Evolutionary conservation across 1,140 invertebrate species (phyloP), one percentile per base, ranked within the genome.

Genomic region (Triops cancriformis): DNA sequence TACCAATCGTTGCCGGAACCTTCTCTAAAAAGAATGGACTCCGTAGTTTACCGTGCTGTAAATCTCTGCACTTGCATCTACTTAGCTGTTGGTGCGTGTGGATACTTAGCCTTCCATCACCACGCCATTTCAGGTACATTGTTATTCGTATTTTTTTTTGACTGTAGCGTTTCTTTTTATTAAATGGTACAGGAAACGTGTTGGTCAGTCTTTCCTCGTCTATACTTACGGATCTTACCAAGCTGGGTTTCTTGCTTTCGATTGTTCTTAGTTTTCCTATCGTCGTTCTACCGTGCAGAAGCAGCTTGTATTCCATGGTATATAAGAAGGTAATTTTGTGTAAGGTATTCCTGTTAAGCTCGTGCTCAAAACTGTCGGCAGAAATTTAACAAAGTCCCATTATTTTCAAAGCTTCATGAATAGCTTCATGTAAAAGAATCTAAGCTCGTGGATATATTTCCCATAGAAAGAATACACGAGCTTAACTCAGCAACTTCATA

Each of bases 261-360:
- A 89, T 98, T 51, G 94, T 95, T 26, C 93, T 98, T 82, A 97
- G 95, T 84, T 98, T 98, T 87, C 97, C 97, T 12, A 87, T 99
- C 76, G 94, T 98, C 76, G 94, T 99, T 83, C 98, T 98, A 86
- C 97, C 97, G 11, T 98, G 96, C 84, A 86, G 97, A 79, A 93
- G 93, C 7, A 97, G 95, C 85, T 86, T 99, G 4, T 93, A 97
- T 86, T 98, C 96, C 0, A 88, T 98, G 74, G 83, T 98, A 0
- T 97, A 93, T 84, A 89, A 90, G 83, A 90, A 91, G 87, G 95
- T 96, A 88, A 85, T 83, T n/a, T 9, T 9, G 41, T n/a, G 7
- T 76, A 31, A 76, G n/a, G 12, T 76, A n/a, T 42, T 77, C 72
- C 26, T 73, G 18, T 18, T 73, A 37, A 18, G 31, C 7, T 37